These are phyloP conservation scores for Periophthalmus modestus DNA, from an alignment of 2,113 vertebrate genomes.

Conservation along the genomic window DNA sequence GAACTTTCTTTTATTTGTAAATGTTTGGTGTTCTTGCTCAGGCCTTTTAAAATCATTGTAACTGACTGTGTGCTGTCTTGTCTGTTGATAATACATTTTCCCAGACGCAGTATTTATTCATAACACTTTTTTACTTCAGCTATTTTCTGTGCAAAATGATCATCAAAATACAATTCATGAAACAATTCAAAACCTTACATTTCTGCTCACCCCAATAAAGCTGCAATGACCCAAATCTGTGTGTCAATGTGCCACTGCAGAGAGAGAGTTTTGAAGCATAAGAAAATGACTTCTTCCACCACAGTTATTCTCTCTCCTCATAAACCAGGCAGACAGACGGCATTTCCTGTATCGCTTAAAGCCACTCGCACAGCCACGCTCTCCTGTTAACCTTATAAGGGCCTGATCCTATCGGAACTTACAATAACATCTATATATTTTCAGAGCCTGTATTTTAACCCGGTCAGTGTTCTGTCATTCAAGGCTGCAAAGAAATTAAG, in stretches of 20 bases:
- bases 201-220: not conserved
- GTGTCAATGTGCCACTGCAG: constrained; percentile 20
- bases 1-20: too few relatives aligned
- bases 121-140: too few relatives aligned
- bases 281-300: constrained; percentile 28
- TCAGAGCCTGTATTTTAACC: constrained; percentile 8
- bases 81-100: not conserved
- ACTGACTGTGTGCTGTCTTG: too few relatives aligned
- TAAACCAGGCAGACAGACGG: constrained; percentile 68
- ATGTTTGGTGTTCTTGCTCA: too few relatives aligned
- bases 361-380: constrained; percentile 26
- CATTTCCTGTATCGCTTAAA: constrained; percentile 71
- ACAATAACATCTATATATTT: constrained; percentile 31
- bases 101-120: not conserved
- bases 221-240: not conserved
- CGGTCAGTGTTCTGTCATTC: not conserved
- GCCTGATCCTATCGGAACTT: constrained; percentile 33
- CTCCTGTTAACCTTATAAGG: constrained; percentile 46
- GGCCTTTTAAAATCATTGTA: too few relatives aligned
- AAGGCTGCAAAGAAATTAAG: not conserved
- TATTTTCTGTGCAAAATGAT: not conserved
- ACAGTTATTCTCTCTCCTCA: constrained; percentile 49
- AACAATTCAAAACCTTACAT: too few relatives aligned
- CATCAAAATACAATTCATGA: not conserved
- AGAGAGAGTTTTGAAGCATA: constrained; percentile 31